Evolutionary conservation across 2,888 invertebrate genomes (phyloP), one percentile per base, ranked within the genome.

Genomic region (Apotomis turbidana): DNA sequence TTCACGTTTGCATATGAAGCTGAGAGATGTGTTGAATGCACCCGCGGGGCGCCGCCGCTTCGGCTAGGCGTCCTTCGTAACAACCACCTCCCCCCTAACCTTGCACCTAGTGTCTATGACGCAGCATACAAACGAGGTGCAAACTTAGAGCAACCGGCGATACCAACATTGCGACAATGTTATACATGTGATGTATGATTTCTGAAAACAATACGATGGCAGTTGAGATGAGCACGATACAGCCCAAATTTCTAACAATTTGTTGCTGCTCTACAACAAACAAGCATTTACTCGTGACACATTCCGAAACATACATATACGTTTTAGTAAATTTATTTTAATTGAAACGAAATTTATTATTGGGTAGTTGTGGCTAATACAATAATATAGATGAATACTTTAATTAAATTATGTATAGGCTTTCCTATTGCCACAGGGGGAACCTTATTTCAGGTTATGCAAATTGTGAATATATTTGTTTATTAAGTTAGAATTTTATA

Each of bases 41-140:
- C 46, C 59, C 66, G 46, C 44, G 44, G 59, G 41, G 61, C 67
- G 66, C 66, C 67, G 59, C 66, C 71, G 59, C 64, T 27, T 52
- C 59, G 60, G 52, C 51, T 36, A 5, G 51, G 68, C 68, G 46
- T n/a, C 59, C 44, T 55, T 52, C 54, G 46, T 13, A 8, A 41
- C 55, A 3, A 36, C 55, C 51, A 52, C 3, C 8, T 3, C 51
- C 58, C 27, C 27, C 36, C 61, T 57, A 57, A 46, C 9, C 10
- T 49, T 49, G 49, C 49, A 49, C 49, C 49, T 49, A 9, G 9
- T 49, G 1, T 9, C 49, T 49, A 49, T 49, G 49, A 9, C 10
- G 49, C 9, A 6, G 10, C 49, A 49, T 49, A 49, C 49, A 49
- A 49, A 49, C 49, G 49, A 49, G 10, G 49, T 49, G 49, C 49